A percentile compares a stretch with the other conserved stretches of the same genome.
phyloP scores from a whole-genome alignment of 2,888 invertebrate species.

The Clepsis dumicolana region DNA sequence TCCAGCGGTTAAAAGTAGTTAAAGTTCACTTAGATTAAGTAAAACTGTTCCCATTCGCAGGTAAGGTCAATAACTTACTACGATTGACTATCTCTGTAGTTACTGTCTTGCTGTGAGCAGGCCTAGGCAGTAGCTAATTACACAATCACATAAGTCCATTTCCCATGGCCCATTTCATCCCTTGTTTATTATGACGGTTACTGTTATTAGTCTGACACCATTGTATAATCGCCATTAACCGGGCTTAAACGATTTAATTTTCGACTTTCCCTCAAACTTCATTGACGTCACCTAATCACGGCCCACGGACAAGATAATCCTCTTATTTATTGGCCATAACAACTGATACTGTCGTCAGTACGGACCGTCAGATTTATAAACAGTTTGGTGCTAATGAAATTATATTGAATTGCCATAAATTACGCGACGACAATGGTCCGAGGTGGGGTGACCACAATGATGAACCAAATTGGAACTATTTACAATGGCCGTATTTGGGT shows the following conservation, averaged over 20 bases:
- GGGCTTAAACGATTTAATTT: constrained; percentile 81
- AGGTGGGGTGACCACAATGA: constrained; percentile 65
- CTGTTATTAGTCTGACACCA: constrained; percentile 64
- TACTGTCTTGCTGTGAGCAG: not conserved
- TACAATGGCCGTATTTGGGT: constrained; percentile 71
- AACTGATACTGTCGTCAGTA: constrained; percentile 75
- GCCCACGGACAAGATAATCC: constrained; percentile 82
- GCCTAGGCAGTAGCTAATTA: not conserved
- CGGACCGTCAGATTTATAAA: constrained; percentile 76
- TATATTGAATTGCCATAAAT: constrained; percentile 81
- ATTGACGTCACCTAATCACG: constrained; percentile 79
- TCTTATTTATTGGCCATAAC: constrained; percentile 81
- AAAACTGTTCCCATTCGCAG: not conserved
- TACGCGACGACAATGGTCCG: constrained; percentile 62
- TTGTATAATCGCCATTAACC: constrained; percentile 72
- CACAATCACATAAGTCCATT: constrained; percentile 13
- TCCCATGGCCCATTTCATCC: constrained; percentile 48
- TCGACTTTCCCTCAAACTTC: constrained; percentile 77
- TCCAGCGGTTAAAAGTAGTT: not conserved
- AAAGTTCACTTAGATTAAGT: not conserved
- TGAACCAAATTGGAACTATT: constrained; percentile 52
- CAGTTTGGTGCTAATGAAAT: constrained; percentile 80
- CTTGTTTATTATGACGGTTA: constrained; percentile 54
- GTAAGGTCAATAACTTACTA: not conserved
- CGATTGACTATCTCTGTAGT: not conserved